These are phyloP conservation scores for Peromyscus aztecus DNA, from an alignment of 2,797 vertebrate species.

Conservation along the genomic window DNA sequence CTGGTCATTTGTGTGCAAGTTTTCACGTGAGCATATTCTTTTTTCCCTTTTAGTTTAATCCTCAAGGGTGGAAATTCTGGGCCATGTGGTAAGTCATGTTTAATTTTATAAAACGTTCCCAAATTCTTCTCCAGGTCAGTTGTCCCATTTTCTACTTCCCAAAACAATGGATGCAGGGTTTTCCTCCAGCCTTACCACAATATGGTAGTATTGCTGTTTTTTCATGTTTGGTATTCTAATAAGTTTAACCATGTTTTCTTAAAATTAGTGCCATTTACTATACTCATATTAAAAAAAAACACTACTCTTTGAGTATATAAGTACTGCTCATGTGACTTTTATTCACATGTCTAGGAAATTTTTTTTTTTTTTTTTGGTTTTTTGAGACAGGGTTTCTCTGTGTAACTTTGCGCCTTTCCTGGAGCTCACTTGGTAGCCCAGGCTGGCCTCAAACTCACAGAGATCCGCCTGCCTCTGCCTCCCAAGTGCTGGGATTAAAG, in stretches of 20 bases:
- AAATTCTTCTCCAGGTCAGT: neutral
- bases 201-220: neutral
- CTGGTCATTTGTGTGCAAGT: neutral
- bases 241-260: neutral
- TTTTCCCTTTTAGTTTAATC: neutral
- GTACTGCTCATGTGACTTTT: neutral
- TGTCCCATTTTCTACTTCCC: neutral
- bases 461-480: no score
- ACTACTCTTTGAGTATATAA: neutral
- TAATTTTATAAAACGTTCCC: conserved; percentile 5
- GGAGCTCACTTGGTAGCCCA: no score
- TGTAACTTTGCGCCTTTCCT: no score
- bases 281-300: neutral
- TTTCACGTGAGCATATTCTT: neutral
- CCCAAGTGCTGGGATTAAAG: no score
- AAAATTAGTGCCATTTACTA: neutral
- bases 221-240: neutral
- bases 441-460: no score
- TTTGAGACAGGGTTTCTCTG: no score
- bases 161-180: neutral
- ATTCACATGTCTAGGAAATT: neutral
- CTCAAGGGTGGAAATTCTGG: neutral
- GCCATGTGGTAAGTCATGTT: neutral
- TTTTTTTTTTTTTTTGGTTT: no score
- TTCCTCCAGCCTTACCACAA: neutral